Conservation (phyloP, 2,113 vertebrate genomes). For the Panthera tigris region DNA sequence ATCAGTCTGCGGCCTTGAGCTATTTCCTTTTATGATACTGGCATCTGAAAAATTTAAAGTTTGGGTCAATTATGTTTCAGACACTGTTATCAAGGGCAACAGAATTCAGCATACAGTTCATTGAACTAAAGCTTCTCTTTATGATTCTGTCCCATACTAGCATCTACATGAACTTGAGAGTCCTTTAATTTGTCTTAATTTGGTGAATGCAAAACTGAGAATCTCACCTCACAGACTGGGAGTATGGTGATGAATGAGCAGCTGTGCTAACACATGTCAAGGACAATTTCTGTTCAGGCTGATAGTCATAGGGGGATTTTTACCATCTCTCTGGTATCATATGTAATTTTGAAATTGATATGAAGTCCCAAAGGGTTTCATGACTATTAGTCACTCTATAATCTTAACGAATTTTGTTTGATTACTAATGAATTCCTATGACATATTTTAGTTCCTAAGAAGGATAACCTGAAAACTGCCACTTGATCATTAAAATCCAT, state of each 20-base stretch:
- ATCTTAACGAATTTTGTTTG: conserved; percentile 55
- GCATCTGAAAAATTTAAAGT: conserved; percentile 21
- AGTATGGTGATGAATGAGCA: not conserved
- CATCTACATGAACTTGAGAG: not conserved
- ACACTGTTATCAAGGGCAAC: not conserved
- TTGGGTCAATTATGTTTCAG: not conserved
- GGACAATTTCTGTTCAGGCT: not conserved
- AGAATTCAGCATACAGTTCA: conserved; percentile 22
- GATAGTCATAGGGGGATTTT: not conserved
- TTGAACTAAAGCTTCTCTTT: not conserved
- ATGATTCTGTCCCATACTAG: not conserved
- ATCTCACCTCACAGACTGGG: not conserved
- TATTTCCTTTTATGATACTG: not conserved
- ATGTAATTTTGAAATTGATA: conserved; percentile 38
- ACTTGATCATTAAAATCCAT: conserved; percentile 66
- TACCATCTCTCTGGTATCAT: not conserved
- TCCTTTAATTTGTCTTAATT: conserved; percentile 37
- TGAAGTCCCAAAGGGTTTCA: not conserved
- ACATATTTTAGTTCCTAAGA: conserved; percentile 61
- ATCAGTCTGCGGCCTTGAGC: not conserved
- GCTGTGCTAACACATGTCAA: not conserved
- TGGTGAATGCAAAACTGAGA: conserved; percentile 30
- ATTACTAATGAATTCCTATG: conserved; percentile 60
- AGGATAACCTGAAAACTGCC: conserved; percentile 47
- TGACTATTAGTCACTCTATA: conserved; percentile 54